Evolutionary conservation across 2,113 vertebrate species (phyloP).

Genomic region (Ranitomeya variabilis): DNA sequence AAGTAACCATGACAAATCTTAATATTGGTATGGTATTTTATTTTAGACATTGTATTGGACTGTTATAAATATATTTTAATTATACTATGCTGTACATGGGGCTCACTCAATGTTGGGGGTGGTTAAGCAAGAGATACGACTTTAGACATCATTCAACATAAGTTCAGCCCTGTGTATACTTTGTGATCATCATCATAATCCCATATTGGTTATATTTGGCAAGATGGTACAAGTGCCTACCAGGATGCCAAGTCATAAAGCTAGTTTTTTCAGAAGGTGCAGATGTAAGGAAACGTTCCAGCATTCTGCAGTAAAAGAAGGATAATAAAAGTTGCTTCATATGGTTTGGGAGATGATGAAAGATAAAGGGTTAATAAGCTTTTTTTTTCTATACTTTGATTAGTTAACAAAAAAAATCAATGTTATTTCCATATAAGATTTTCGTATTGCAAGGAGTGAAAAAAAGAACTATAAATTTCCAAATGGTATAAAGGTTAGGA

Average conservation of each 20-base stretch:
- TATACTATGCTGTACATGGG: too few species aligned
- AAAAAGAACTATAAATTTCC: constrained; percentile 1
- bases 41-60: too few species aligned
- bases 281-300: neutral
- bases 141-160: neutral
- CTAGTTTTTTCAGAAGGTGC: neutral
- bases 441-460: neutral
- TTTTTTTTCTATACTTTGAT: constrained; percentile 7
- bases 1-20: too few species aligned
- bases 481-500: constrained; percentile 5
- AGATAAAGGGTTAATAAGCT: neutral
- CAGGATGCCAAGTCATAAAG: neutral
- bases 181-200: neutral
- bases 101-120: too few species aligned
- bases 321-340: neutral
- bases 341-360: neutral
- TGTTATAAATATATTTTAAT: too few species aligned
- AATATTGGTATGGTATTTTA: too few species aligned
- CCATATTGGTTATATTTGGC: neutral
- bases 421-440: neutral
- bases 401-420: neutral
- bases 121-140: neutral
- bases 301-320: neutral
- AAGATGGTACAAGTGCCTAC: neutral
- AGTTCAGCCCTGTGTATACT: neutral